Base-by-base conservation (phyloP, 2,113 vertebrate species). In the Petrocephalus zakoni region DNA sequence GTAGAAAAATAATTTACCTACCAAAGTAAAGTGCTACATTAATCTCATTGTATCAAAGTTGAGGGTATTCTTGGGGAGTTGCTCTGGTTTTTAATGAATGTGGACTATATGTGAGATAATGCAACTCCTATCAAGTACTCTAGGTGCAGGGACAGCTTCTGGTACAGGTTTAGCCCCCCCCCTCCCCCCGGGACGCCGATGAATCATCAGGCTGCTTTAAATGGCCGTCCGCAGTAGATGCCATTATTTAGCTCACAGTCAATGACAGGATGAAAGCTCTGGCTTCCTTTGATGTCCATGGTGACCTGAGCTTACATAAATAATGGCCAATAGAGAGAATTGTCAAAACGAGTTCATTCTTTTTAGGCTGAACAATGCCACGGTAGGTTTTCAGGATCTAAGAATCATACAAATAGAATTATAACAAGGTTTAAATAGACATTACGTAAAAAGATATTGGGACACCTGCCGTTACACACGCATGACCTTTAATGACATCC, bases 231-330 rank as follows among this genome's bases (percentile, higher is more conserved):
- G 55, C 8, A 52, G 15, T 10, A 17, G 68, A 29, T 22, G 72
- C 47, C 49, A 10, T 56, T 64, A 46, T 42, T 10, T 47, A 42
- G 75, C 34, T 7, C 64, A 78, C 64, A 81, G n/a, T 55, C 72
- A 56, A 21, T 72, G 68, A n/a, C 4, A 52, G 21, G 29, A 88
- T 72, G 64, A 88, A 88, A 81, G 51, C 29, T 49, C 34, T 37
- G 25, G 42, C 46, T 13, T 72, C 49, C 72, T 82, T 21, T 56
- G 47, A 82, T 55, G 72, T 25, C 34, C 6, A 49, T 19, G 52
- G 87, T 22, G 51, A 88, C 87, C 72, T 82, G 87, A 52, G 11
- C 49, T 53, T 34, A 55, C 87, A 78, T 25, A 53, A 78, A 46
- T 51, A 29, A 53, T 42, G 2, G 4, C 52, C 47, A 81, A 46